Evolutionary conservation across 2,888 invertebrate genomes (phyloP), one percentile per base, ranked within the genome.

Genomic region (Odontothrips loti): DNA sequence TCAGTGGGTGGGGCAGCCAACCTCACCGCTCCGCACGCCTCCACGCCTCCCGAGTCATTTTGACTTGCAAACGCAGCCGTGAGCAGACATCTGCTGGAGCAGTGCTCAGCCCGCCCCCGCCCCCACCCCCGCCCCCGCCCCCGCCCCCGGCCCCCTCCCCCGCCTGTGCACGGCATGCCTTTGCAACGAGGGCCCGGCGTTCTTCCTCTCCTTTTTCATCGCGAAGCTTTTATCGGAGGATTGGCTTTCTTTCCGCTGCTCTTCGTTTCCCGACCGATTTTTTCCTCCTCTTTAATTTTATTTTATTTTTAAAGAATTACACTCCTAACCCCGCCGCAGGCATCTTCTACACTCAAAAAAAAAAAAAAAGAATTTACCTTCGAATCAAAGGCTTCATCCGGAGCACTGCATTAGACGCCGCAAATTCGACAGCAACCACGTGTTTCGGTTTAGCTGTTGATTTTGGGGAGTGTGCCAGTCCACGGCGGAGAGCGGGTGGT

Each of bases 1-100:
- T n/a, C n/a, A n/a, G n/a, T 51, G 34, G 34, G 34, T 43, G 34
- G 58, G 58, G 20, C 58, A 23, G 68, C 68, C 68, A 20, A 11
- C n/a, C 68, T 23, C 17, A 11, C n/a, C n/a, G n/a, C n/a, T n/a
- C 15, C 10, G 15, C 51, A 51, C 15, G 4, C 3, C 51, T 51
- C 20, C 58, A 0, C 58, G 15, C 1, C 15, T 15, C 58, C 58
- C 58, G 23, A 23, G 68, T 23, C 68, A 23, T 68, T 68, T 68
- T 68, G 68, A 68, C 68, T 68, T 68, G 68, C 68, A 68, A 68
- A 68, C 68, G 68, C 68, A 68, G 68, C 68, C 68, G 23, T 68
- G 68, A 68, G 23, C 68, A 68, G 68, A 23, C 68, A 68, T 68
- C 68, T 68, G 68, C 68, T 23, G 68, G 68, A 23, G 51, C 51